Percentiles rank a stretch among this genome's conserved stretches.
Conservation (phyloP, 53 echinoderm and acorn worm genomes). For the Temnopleurus reevesii region DNA sequence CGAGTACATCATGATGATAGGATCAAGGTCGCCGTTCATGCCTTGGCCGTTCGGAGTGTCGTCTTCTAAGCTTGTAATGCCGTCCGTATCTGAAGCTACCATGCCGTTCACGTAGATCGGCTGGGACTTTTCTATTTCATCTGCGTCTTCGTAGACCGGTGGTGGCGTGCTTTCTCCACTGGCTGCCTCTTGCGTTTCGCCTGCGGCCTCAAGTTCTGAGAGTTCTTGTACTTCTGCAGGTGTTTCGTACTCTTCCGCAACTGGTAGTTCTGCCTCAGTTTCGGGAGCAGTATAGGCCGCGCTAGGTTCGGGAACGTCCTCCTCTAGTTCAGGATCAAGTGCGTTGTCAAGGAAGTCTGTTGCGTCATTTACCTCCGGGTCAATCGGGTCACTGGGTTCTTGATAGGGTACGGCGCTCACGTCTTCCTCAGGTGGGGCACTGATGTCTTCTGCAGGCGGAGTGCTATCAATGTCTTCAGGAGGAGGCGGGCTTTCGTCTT, state of each 20-base stretch:
- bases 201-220: not conserved
- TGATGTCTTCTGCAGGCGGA: no score
- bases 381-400: not conserved
- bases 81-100: not conserved
- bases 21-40: not conserved
- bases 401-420: no score
- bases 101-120: not conserved
- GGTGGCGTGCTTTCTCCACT: not conserved
- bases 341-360: not conserved
- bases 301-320: not conserved
- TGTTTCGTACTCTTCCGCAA: not conserved
- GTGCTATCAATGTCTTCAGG: no score
- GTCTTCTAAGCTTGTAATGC: not conserved
- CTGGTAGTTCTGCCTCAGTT: not conserved
- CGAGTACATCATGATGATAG: constrained; percentile 8
- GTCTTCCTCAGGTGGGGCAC: no score
- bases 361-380: not conserved
- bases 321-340: not conserved
- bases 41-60: not conserved
- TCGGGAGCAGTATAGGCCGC: not conserved
- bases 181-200: no score
- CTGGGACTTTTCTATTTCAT: not conserved
- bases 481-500: not conserved
- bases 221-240: not conserved
- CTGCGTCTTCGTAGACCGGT: not conserved